Conservation (phyloP, 2,797 vertebrate species). For the Poliocrania exsul region DNA sequence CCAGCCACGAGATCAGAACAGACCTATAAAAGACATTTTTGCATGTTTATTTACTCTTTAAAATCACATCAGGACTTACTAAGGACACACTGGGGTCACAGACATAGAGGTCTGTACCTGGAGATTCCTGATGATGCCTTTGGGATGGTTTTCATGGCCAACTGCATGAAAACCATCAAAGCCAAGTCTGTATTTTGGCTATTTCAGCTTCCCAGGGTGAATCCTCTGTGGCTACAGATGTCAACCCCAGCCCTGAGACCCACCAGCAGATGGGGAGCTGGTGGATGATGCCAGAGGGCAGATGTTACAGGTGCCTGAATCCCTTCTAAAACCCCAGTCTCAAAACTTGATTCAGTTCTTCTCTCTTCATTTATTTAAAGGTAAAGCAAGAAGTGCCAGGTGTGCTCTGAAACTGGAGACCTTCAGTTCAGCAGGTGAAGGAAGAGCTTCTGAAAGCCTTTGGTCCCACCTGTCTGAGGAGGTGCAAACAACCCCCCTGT, state of each 20-base stretch:
- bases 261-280: background rate
- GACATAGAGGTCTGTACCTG: background rate
- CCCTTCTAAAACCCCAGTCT: background rate
- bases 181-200: background rate
- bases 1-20: background rate
- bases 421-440: background rate
- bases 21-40: background rate
- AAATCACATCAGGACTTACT: background rate
- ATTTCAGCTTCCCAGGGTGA: background rate
- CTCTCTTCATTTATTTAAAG: background rate
- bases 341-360: rapidly evolving
- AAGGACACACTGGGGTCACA: rapidly evolving
- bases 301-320: background rate
- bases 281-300: background rate
- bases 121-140: rapidly evolving
- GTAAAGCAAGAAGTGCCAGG: background rate
- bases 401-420: background rate
- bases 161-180: background rate
- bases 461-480: background rate
- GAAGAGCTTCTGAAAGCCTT: background rate
- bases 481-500: background rate
- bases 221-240: rapidly evolving
- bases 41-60: background rate
- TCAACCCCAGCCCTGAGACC: background rate
- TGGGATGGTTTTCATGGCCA: background rate